Conservation (phyloP, 2,888 invertebrate species). For the Antheraea assamensis region DNA sequence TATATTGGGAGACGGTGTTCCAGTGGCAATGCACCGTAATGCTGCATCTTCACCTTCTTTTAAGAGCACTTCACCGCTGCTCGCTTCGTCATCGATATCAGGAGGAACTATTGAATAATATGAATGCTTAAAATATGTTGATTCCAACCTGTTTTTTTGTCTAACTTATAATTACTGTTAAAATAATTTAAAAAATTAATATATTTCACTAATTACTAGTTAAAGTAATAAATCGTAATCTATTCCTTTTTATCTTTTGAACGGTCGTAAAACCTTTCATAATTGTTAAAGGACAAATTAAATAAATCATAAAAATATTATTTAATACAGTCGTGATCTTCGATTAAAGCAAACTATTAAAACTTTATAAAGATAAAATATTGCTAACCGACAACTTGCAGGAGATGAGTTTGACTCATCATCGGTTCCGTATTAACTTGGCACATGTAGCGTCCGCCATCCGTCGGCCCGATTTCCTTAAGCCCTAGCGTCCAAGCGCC, state of each 20-base stretch:
- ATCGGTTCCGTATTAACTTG: conserved; percentile 76
- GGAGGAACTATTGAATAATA: conserved; percentile 84
- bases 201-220: no score
- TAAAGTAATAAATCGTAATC: background rate
- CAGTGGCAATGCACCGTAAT: conserved; percentile 89
- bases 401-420: conserved; percentile 75
- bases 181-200: background rate
- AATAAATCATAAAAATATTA: background rate
- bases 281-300: background rate
- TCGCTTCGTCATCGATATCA: conserved; percentile 88
- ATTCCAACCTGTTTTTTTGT: background rate
- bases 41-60: conserved; percentile 90
- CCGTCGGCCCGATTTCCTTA: conserved; percentile 88
- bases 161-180: background rate
- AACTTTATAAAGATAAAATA: conserved; percentile 8
- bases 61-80: conserved; percentile 88
- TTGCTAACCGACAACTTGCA: conserved; percentile 69
- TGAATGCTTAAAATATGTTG: background rate
- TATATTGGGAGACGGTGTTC: conserved; percentile 89
- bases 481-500: conserved; percentile 92
- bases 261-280: background rate
- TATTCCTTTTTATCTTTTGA: background rate
- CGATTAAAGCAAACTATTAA: background rate
- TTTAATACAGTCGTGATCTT: background rate
- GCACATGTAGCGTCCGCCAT: conserved; percentile 93